Evolutionary conservation across 1,140 invertebrate species (phyloP).

Genomic region (Melipona quadrifasciata): DNA sequence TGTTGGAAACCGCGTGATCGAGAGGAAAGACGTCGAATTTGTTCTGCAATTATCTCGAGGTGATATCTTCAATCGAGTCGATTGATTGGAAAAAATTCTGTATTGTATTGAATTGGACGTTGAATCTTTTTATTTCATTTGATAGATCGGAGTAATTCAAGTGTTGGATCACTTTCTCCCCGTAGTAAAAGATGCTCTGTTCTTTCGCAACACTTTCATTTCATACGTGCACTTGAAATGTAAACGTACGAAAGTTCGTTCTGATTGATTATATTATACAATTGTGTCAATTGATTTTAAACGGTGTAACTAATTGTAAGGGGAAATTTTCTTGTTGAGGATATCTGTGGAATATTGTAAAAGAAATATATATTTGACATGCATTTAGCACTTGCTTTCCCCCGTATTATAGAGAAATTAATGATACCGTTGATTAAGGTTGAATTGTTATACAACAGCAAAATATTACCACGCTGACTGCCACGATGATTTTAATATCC

Average conservation of each 20-base stretch:
- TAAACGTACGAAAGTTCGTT: background rate
- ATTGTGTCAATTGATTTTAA: background rate
- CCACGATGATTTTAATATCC: no score
- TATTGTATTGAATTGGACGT: background rate
- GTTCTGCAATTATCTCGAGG: conserved; percentile 1
- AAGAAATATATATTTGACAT: no score
- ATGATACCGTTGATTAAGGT: no score
- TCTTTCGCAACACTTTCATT: background rate
- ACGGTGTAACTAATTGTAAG: background rate
- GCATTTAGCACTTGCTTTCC: no score
- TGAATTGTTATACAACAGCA: no score
- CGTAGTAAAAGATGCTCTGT: background rate
- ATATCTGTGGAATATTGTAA: no score
- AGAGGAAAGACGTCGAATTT: conserved; percentile 5
- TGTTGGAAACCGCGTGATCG: background rate
- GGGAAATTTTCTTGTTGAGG: background rate
- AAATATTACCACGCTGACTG: no score
- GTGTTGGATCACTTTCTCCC: background rate
- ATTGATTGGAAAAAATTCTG: background rate
- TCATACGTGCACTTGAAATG: background rate
- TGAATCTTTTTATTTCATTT: background rate
- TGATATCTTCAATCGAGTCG: background rate
- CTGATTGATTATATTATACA: background rate
- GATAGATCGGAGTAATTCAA: background rate
- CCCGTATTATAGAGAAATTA: no score